Base-by-base conservation (phyloP, 35 echinoderm and acorn worm genomes). In the Lytechinus variegatus region DNA sequence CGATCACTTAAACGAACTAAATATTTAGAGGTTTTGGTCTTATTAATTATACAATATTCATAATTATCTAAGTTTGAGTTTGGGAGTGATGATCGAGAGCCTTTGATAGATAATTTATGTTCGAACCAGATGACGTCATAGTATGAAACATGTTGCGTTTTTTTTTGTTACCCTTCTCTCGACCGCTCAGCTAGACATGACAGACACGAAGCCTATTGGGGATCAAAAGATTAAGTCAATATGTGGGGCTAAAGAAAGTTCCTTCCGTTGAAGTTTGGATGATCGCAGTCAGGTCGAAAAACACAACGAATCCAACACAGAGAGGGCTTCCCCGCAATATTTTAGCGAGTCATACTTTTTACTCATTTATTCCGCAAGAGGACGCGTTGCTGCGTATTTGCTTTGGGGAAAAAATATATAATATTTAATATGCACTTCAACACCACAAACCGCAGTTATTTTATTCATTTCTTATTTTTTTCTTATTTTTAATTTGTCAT, bases 151-250 rank as follows among this genome's bases (percentile, higher is more conserved):
- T 90, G 88, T 52, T 54, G 28, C 52, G 88, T 24, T 79, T 90
- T 54, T 90, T 54, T 79, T 90, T 54, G 52, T 54, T 52, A 90
- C 28, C 88, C 29, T 90, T 54, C 52, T 90, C 29, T 44, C 88
- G 88, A 21, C 88, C 28, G 88, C 28, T 90, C 88, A 52, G 29
- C 88, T 54, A 44, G 88, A 90, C 88, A 44, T 90, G 88, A 90
- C 88, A 90, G 88, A 90, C 88, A 54, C 14, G 88, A 54, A 28
- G 88, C 88, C 88, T 90, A 90, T 90, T 52, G 88, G 88, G 88
- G 88, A 90, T 90, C 88, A 90, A 52, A 44, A 90, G 88, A 90
- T 90, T 90, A 90, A 90, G 29, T 90, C 88, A 90, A 90, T 90
- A 90, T 90, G 88, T 29, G 52, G 29, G 88, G 88, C 88, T 90